These are phyloP conservation scores for Drosophila mayaguana DNA, from an alignment of 2,888 invertebrate genomes.

Conservation along the genomic window DNA sequence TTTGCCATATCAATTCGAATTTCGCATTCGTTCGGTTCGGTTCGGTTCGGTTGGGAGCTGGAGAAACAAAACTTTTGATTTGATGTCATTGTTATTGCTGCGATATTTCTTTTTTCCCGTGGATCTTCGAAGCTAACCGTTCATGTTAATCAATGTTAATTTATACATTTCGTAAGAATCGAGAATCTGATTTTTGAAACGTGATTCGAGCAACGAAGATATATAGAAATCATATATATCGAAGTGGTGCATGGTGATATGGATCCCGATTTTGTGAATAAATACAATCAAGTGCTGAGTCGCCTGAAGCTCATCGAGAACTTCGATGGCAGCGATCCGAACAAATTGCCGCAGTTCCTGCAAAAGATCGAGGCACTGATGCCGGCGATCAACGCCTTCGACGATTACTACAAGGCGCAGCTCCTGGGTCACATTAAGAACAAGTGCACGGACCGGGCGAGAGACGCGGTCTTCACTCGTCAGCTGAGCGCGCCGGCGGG, in stretches of 20 bases:
- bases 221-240: constrained; percentile 15
- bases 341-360: constrained; percentile 65
- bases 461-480: constrained; percentile 68
- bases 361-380: constrained; percentile 66
- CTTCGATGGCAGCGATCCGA: constrained; percentile 69
- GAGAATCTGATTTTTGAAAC: constrained; percentile 41
- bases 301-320: constrained; percentile 70
- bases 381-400: constrained; percentile 66
- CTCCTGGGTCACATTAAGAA: constrained; percentile 68
- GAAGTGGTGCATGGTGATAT: constrained; percentile 37
- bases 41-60: constrained; percentile 31
- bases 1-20: constrained; percentile 43
- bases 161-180: constrained; percentile 79
- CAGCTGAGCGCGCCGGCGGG: constrained; percentile 67
- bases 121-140: constrained; percentile 59
- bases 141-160: constrained; percentile 80
- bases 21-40: constrained; percentile 48
- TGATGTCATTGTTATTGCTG: constrained; percentile 28
- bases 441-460: constrained; percentile 71
- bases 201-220: constrained; percentile 7
- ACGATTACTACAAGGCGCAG: constrained; percentile 68
- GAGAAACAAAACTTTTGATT: neutral
- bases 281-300: constrained; percentile 68
- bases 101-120: constrained; percentile 10
- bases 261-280: constrained; percentile 74